Evolutionary conservation across 1,140 invertebrate species (phyloP).

Genomic region (Drosophila fuyamai): DNA sequence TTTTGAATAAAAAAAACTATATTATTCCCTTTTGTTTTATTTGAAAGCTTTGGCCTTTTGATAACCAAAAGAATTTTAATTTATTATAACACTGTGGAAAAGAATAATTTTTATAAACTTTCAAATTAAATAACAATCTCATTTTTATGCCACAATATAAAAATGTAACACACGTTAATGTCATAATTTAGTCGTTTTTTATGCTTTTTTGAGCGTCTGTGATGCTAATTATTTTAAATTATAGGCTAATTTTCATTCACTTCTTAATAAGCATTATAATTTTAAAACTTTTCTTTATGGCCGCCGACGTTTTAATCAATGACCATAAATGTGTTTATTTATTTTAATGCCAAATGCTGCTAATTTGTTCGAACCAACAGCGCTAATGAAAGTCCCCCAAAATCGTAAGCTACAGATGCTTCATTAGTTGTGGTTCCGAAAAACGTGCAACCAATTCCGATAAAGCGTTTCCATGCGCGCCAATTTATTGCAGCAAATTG

Average conservation of each 20-base stretch:
- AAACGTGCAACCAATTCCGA: slow-evolving; percentile 33
- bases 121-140: no score
- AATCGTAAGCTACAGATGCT: slow-evolving; percentile 21
- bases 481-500: slow-evolving; percentile 61
- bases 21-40: no score
- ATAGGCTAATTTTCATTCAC: slow-evolving; percentile 48
- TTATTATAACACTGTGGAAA: no score
- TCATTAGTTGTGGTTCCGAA: slow-evolving; percentile 26
- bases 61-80: no score
- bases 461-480: slow-evolving; percentile 26
- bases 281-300: slow-evolving; percentile 21
- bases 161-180: no score
- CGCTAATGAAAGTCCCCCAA: slow-evolving; percentile 59
- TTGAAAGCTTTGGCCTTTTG: no score
- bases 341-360: slow-evolving; percentile 50
- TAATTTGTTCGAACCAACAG: slow-evolving; percentile 66
- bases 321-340: slow-evolving; percentile 34
- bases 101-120: no score
- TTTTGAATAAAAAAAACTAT: no score
- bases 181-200: no score
- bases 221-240: slow-evolving; percentile 20
- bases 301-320: slow-evolving; percentile 45
- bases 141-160: no score
- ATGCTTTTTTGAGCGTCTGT: slow-evolving; percentile 2
- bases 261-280: slow-evolving; percentile 40